A percentile compares a stretch with the other conserved stretches of the same genome.
phyloP scores from a whole-genome alignment of 2,113 vertebrate genomes.

The Colistium nudipinnis region DNA sequence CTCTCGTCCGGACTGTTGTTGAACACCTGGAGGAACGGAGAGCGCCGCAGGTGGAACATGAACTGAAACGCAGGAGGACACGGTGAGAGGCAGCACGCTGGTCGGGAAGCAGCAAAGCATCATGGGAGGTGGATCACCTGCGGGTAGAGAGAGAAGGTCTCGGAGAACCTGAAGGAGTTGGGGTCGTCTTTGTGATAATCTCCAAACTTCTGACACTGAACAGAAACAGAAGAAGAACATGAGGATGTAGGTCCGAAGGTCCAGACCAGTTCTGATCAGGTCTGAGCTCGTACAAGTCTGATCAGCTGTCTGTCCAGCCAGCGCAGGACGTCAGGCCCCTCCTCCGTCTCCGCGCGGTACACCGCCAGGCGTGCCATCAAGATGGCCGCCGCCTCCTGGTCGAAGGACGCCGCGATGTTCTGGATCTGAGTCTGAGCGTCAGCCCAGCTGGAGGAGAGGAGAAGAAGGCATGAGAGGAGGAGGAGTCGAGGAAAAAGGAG shows the following conservation, averaged over 20 bases:
- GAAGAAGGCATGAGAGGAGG: not conserved
- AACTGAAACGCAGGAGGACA: slow-evolving; percentile 81
- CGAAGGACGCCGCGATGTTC: slow-evolving; percentile 95
- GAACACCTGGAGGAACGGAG: slow-evolving; percentile 98
- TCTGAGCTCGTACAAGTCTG: slow-evolving; percentile 80
- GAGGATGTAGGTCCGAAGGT: too few relatives aligned
- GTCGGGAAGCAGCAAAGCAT: not conserved
- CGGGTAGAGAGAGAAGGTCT: slow-evolving; percentile 97
- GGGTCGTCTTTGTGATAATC: slow-evolving; percentile 99
- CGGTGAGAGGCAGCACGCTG: not conserved
- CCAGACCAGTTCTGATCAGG: too few relatives aligned
- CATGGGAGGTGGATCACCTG: slow-evolving; percentile 82
- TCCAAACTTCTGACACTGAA: slow-evolving; percentile 98
- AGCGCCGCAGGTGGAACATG: slow-evolving; percentile 98
- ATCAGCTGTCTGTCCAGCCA: slow-evolving; percentile 98
- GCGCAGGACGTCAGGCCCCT: slow-evolving; percentile 94
- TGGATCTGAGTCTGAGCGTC: slow-evolving; percentile 97
- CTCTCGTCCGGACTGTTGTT: slow-evolving; percentile 99
- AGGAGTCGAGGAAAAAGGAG: not conserved
- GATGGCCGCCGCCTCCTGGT: slow-evolving; percentile 96
- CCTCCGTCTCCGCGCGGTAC: slow-evolving; percentile 94
- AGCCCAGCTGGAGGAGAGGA: slow-evolving; percentile 86
- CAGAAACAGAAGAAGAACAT: slow-evolving; percentile 5
- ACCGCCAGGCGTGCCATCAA: slow-evolving; percentile 96
- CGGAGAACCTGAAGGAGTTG: slow-evolving; percentile 97